Conservation (phyloP, 2,888 invertebrate species). For the Diaphora mendica region DNA sequence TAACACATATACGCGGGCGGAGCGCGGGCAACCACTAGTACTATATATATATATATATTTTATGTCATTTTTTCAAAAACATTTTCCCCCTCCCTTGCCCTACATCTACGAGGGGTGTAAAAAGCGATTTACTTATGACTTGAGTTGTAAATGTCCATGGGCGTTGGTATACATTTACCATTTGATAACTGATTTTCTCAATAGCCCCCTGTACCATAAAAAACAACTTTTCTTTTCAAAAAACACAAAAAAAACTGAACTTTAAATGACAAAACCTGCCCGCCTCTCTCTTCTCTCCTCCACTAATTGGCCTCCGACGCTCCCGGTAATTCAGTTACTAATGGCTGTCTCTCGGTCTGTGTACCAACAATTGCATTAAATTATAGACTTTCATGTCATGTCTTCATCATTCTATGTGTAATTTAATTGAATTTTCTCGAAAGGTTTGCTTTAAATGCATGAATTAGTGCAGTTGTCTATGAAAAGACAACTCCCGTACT, state of each 20-base stretch:
- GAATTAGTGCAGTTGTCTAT: background rate
- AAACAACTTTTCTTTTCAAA: background rate
- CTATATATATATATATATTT: no score
- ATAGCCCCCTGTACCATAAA: no score
- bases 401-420: slow-evolving; percentile 22
- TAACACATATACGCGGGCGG: no score
- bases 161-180: no score
- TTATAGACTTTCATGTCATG: slow-evolving; percentile 42
- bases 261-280: slow-evolving; percentile 5
- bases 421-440: background rate
- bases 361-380: slow-evolving; percentile 60
- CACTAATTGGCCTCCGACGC: slow-evolving; percentile 57
- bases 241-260: background rate
- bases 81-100: no score
- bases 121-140: no score
- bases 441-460: background rate
- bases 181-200: no score
- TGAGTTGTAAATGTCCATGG: no score
- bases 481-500: no score
- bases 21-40: no score
- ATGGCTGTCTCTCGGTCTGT: slow-evolving; percentile 65
- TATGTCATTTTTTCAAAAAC: no score
- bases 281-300: slow-evolving; percentile 10
- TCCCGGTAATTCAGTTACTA: slow-evolving; percentile 68
- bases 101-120: no score